Evolutionary conservation across 1,140 invertebrate species (phyloP).

Genomic region (Bombus pascuorum): DNA sequence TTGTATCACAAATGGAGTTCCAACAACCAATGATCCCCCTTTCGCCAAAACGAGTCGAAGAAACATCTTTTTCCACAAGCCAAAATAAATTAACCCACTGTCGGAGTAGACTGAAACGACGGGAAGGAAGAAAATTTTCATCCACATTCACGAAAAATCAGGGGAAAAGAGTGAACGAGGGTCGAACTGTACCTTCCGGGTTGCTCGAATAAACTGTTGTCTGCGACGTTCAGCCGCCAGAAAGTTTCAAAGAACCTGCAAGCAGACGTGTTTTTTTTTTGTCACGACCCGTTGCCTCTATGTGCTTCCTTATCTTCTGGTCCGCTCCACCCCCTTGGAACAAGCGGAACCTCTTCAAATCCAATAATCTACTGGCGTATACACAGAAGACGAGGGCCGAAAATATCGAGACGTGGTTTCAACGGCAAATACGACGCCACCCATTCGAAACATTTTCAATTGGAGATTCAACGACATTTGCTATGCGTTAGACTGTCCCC

Average conservation of each 20-base stretch:
- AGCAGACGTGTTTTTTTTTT: conserved; percentile 55
- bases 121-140: conserved; percentile 13
- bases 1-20: too few relatives aligned
- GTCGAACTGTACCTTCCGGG: background rate
- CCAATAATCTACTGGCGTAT: conserved; percentile 43
- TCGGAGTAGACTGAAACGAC: conserved; percentile 18
- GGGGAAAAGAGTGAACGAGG: background rate
- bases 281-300: background rate
- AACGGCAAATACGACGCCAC: conserved; percentile 6
- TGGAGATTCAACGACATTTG: conserved; percentile 67
- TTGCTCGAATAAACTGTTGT: conserved; percentile 49
- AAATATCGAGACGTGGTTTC: background rate
- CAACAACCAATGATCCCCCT: background rate
- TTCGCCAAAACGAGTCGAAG: conserved; percentile 1
- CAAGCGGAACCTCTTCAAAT: conserved; percentile 21
- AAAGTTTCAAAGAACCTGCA: conserved; percentile 15
- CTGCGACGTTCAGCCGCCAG: background rate
- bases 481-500: conserved; percentile 73
- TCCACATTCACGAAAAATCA: background rate
- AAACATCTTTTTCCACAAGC: conserved; percentile 41
- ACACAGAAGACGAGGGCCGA: too few relatives aligned
- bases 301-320: background rate
- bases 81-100: conserved; percentile 63
- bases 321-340: background rate
- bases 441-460: conserved; percentile 65